Evolutionary conservation across 1,140 invertebrate species (phyloP).

Genomic region (Temnothorax curvispinosus): DNA sequence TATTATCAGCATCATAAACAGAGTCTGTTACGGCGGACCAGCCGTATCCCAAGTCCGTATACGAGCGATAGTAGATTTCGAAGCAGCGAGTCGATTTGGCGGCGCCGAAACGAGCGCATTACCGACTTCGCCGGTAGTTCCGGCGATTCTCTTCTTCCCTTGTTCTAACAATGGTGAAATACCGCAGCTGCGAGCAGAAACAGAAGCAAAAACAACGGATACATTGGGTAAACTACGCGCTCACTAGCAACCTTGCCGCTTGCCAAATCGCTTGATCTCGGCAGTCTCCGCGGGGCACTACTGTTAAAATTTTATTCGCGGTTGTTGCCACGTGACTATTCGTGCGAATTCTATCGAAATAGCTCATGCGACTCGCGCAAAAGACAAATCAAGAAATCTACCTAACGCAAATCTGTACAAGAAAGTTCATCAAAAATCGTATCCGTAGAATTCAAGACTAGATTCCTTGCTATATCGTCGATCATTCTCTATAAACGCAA

Average conservation of each 20-base stretch:
- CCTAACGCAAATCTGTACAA: neutral
- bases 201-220: conserved; percentile 49
- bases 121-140: conserved; percentile 57
- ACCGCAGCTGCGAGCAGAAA: conserved; percentile 32
- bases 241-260: conserved; percentile 44
- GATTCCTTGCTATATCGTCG: conserved; percentile 92
- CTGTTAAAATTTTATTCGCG: conserved; percentile 42
- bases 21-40: conserved; percentile 11
- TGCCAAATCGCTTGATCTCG: conserved; percentile 61
- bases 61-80: conserved; percentile 48
- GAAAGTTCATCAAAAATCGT: conserved; percentile 87
- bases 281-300: neutral
- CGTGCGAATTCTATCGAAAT: neutral
- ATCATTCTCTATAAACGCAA: conserved; percentile 94
- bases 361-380: neutral
- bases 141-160: conserved; percentile 46
- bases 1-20: conserved; percentile 62
- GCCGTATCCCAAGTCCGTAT: conserved; percentile 37
- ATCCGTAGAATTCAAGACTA: conserved; percentile 89
- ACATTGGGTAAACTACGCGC: conserved; percentile 41
- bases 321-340: conserved; percentile 15
- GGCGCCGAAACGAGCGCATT: conserved; percentile 66
- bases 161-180: conserved; percentile 37
- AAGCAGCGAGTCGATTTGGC: conserved; percentile 69
- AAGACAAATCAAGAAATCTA: neutral